These are phyloP conservation scores for Jacana jacana DNA, from an alignment of 2,113 vertebrate genomes.

Conservation along the genomic window DNA sequence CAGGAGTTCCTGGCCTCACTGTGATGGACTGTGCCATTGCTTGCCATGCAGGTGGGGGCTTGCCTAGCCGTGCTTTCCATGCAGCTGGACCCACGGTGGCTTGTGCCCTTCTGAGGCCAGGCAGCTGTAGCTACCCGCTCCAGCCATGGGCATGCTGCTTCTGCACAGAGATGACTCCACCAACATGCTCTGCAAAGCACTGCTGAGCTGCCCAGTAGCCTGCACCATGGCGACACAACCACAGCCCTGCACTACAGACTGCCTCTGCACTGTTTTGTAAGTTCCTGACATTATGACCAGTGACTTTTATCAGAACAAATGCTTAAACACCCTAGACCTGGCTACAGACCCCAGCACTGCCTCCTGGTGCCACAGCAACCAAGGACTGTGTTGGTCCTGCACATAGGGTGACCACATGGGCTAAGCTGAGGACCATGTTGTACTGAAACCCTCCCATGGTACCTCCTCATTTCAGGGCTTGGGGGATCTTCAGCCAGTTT, in stretches of 20 bases:
- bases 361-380: not conserved
- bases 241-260: not conserved
- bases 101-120: accelerated
- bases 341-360: not conserved
- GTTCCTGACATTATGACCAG: not conserved
- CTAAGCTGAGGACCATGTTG: not conserved
- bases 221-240: not conserved
- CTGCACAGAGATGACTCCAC: not conserved
- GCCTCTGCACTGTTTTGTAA: not conserved
- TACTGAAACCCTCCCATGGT: not conserved
- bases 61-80: accelerated
- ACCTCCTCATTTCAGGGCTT: accelerated
- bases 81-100: accelerated
- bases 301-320: not conserved
- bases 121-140: accelerated
- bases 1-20: accelerated
- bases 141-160: accelerated
- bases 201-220: not conserved
- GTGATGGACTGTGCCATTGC: accelerated
- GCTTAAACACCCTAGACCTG: not conserved
- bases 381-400: not conserved
- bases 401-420: accelerated
- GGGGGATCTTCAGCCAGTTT: not conserved
- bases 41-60: accelerated
- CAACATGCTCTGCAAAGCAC: not conserved